A percentile compares a stretch with the other conserved stretches of the same genome.
These are phyloP conservation scores for Phorcus lineatus DNA, from an alignment of 2,888 invertebrate genomes.

Conservation along the genomic window DNA sequence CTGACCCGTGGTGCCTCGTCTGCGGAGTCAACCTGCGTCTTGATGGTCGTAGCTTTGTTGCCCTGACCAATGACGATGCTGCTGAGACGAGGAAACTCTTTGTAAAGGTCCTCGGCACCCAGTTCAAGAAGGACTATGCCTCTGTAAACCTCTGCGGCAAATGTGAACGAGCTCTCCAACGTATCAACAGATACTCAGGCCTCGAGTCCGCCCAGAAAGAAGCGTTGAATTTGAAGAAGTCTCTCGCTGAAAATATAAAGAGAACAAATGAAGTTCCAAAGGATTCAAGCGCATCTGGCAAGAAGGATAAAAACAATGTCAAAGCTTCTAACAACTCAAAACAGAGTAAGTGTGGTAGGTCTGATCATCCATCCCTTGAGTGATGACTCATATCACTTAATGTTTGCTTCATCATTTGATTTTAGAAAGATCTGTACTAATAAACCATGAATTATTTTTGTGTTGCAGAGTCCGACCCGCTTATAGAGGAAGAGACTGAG, in stretches of 20 bases:
- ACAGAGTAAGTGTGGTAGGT: no score
- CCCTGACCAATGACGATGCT: slow-evolving; percentile 1
- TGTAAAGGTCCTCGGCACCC: not conserved
- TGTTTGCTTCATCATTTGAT: no score
- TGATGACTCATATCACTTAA: not conserved
- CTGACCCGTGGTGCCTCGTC: slow-evolving; percentile 27
- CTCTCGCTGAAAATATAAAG: not conserved
- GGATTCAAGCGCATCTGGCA: not conserved
- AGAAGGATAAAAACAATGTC: not conserved
- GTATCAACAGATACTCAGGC: slow-evolving; percentile 9
- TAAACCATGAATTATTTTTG: not conserved
- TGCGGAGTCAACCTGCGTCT: slow-evolving; percentile 25
- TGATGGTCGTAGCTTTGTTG: not conserved
- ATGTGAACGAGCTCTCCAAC: slow-evolving; percentile 19
- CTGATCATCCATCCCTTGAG: no score
- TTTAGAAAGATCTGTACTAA: not conserved
- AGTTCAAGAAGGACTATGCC: slow-evolving; percentile 13
- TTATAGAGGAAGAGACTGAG: not conserved
- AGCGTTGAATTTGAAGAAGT: not conserved
- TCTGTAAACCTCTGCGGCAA: slow-evolving; percentile 26
- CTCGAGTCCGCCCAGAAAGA: slow-evolving; percentile 2
- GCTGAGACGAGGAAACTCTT: slow-evolving; percentile 8
- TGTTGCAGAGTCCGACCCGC: not conserved
- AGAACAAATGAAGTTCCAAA: not conserved
- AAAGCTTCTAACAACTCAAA: not conserved